Evolutionary conservation across 1,140 invertebrate species (phyloP), one percentile per base, ranked within the genome.

Genomic region (Dinoponera quadriceps): DNA sequence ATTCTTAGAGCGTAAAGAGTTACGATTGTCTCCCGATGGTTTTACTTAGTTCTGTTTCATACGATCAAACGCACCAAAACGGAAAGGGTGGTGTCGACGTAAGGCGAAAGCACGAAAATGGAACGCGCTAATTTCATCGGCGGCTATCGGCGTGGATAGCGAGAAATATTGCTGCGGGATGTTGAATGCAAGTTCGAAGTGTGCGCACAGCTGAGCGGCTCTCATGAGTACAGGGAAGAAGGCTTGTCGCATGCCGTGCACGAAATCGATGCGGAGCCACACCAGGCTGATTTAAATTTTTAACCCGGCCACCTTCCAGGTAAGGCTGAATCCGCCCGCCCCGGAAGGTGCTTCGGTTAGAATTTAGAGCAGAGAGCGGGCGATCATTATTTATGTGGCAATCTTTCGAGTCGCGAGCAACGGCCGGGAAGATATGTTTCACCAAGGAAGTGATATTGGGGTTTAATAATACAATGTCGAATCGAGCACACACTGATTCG

Each of bases 241-340:
- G n/a, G 59, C 51, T 25, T 54, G 49, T 57, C 33, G 75, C 63
- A 78, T 69, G 75, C 18, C 22, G 29, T 68, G 75, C 14, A 57
- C n/a, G 65, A 80, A 80, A 80, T 80, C 75, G 65, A 80, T 80
- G 65, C 29, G 20, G 22, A 9, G 38, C 38, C 38, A 44, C 38
- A 44, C 38, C 38, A 9, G n/a, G 51, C n/a, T 80, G 75, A 80
- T 80, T 71, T 80, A 51, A 80, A 80, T 80, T 80, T 80, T 80
- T 80, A 80, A 69, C 25, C 20, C 63, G 60, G 74, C 20, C 18
- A 22, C 51, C 38, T 57, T 69, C 22, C 51, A 48, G 33, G 49
- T 80, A 59, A 59, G 54, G 51, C 48, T 69, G 22, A 78, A 66
- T 16, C 38, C 48, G 27, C 16, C 20, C 69, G 44, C 51, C 63